These are phyloP conservation scores for Dasysyrphus albostriatus DNA, from an alignment of 2,888 invertebrate genomes.

Conservation along the genomic window DNA sequence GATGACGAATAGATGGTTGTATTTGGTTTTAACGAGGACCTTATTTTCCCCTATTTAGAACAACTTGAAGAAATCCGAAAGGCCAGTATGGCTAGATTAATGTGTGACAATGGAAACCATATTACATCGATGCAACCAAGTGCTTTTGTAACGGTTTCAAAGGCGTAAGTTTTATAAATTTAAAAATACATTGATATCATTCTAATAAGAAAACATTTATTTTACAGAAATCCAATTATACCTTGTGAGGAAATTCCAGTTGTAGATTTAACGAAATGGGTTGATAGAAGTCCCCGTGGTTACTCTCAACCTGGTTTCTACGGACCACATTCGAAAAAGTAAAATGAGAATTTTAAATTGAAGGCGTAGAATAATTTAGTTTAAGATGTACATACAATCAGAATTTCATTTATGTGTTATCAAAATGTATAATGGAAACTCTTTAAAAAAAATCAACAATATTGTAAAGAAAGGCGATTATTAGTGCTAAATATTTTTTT, in stretches of 20 bases:
- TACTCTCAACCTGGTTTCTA: conserved; percentile 49
- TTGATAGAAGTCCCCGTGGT: conserved; percentile 78
- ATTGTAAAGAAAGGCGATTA: not conserved
- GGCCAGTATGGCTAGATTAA: conserved; percentile 89
- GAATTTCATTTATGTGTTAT: conserved; percentile 26
- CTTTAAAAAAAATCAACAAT: not conserved
- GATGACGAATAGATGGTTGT: too few species aligned
- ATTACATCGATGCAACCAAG: conserved; percentile 88
- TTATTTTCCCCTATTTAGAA: conserved; percentile 79
- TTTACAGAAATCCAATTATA: conserved; percentile 86
- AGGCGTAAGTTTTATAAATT: conserved; percentile 83
- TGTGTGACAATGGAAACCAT: conserved; percentile 92
- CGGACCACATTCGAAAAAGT: conserved; percentile 53
- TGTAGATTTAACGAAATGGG: conserved; percentile 87
- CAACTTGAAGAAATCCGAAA: conserved; percentile 92
- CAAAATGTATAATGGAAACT: not conserved
- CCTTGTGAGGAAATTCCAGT: conserved; percentile 86
- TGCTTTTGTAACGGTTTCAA: conserved; percentile 88
- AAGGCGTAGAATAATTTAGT: conserved; percentile 47
- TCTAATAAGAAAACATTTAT: not conserved
- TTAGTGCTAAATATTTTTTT: not conserved
- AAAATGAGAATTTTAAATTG: not conserved
- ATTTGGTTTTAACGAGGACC: too few species aligned
- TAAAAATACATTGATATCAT: not conserved
- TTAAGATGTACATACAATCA: conserved; percentile 66